A percentile compares a stretch with the other conserved stretches of the same genome.
phyloP scores from a whole-genome alignment of 1,140 invertebrate species.

The Bombus picipes region DNA sequence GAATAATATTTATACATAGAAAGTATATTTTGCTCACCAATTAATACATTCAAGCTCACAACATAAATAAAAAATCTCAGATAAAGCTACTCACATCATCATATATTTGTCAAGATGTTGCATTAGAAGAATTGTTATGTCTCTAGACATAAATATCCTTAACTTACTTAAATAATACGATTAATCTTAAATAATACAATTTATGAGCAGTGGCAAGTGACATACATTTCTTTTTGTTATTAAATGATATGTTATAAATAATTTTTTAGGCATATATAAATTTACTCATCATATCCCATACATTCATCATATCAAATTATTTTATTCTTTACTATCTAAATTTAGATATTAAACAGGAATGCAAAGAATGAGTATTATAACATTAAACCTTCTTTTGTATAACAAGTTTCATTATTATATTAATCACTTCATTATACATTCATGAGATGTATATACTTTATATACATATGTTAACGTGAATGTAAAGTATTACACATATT shows the following conservation, averaged over 20 bases:
- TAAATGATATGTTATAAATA: conserved; percentile 45
- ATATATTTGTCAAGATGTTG: conserved; percentile 15
- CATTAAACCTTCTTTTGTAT: not conserved
- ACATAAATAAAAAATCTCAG: conserved; percentile 50
- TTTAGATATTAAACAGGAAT: conserved; percentile 15
- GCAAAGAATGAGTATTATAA: not conserved
- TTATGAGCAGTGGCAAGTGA: conserved; percentile 30
- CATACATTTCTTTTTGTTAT: conserved; percentile 16
- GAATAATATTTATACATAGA: conserved; percentile 20
- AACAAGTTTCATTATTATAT: conserved; percentile 22
- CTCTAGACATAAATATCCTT: conserved; percentile 1
- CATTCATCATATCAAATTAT: conserved; percentile 4
- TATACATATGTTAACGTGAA: conserved; percentile 36
- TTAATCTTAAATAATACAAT: conserved; percentile 35
- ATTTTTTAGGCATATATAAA: conserved; percentile 17
- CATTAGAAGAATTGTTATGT: conserved; percentile 17
- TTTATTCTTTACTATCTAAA: not conserved
- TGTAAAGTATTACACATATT: conserved; percentile 10
- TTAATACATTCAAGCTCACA: conserved; percentile 36
- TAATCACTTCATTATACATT: conserved; percentile 27
- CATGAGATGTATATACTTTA: conserved; percentile 22
- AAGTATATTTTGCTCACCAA: conserved; percentile 32
- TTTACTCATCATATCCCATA: conserved; percentile 1
- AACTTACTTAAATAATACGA: conserved; percentile 35
- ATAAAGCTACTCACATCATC: conserved; percentile 32